Evolutionary conservation across 2,113 vertebrate genomes (phyloP), one percentile per base, ranked within the genome.

Genomic region (Polyodon spathula): DNA sequence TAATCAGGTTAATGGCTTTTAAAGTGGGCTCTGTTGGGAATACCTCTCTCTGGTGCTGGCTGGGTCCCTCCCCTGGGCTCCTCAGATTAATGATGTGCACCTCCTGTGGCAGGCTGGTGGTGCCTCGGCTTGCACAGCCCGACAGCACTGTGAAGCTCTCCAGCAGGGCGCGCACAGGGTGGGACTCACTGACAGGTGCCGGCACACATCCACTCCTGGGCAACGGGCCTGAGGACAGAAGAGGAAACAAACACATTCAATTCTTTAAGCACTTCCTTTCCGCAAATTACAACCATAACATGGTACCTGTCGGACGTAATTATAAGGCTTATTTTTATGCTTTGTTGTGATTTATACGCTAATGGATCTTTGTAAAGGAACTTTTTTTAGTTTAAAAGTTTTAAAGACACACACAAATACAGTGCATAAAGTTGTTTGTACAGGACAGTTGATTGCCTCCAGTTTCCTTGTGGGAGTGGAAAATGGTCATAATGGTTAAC

Each of bases 81-180:
- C 86, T 86, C 65, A 98, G 88, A 80, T 96, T 97, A 77, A 98
- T 84, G 78, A 98, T 38, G 0, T 98, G 96, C 61, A 98, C 92
- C 67, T 98, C 96, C 64, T 92, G 91, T 0, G 88, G 89, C 40
- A 92, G 79, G 48, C 69, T 73, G 0, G 65, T 76, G 0, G 94
- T 97, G 72, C 90, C 92, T 57, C 88, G 80, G 78, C 93, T 97
- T 17, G 94, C 93, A 37, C 96, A 97, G 71, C 95, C 96, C 0
- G 95, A 94, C 61, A 93, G 63, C 54, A 84, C 88, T 0, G 90
- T 92, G 77, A 93, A 97, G 75, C 87, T 95, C 79, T 90, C 91
- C 71, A 87, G 7, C 48, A 89, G 60, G 52, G 95, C 93, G 73
- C 93, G 93, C 66, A 98, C 93, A 0, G 96, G 95, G 65, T 98